A percentile compares a stretch with the other conserved stretches of the same genome.
These are phyloP conservation scores for Meghimatium bilineatum DNA, from an alignment of 2,888 invertebrate genomes.

Conservation along the genomic window DNA sequence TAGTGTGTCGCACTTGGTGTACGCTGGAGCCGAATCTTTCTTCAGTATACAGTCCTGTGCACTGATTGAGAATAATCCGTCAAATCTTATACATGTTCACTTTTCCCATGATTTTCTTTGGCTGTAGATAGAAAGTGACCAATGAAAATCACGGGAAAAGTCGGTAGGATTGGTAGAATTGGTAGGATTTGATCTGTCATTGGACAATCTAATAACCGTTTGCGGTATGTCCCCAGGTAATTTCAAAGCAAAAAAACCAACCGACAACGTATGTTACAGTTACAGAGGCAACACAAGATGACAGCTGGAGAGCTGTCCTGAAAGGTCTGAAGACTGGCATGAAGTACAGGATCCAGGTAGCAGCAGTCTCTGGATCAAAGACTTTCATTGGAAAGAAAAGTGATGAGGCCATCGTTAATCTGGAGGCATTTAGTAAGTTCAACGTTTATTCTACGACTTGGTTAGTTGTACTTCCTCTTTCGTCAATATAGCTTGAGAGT, in stretches of 20 bases:
- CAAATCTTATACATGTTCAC: too few species aligned
- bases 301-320: slow-evolving; percentile 8
- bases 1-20: too few species aligned
- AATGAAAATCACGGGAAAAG: too few species aligned
- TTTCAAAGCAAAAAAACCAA: background rate
- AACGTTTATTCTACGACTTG: background rate
- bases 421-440: slow-evolving; percentile 36
- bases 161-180: too few species aligned
- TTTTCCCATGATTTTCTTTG: too few species aligned
- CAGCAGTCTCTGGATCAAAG: background rate
- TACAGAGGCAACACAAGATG: background rate
- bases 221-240: background rate
- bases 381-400: background rate
- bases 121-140: too few species aligned
- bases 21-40: too few species aligned
- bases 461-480: background rate
- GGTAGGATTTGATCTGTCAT: too few species aligned
- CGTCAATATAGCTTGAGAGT: background rate
- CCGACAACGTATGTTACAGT: background rate
- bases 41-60: too few species aligned
- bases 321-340: slow-evolving; percentile 1
- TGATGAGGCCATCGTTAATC: background rate
- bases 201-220: too few species aligned
- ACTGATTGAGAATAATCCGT: too few species aligned
- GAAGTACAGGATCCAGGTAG: slow-evolving; percentile 35